Evolutionary conservation across 2,888 invertebrate genomes (phyloP).

Genomic region (Achlya flavicornis): DNA sequence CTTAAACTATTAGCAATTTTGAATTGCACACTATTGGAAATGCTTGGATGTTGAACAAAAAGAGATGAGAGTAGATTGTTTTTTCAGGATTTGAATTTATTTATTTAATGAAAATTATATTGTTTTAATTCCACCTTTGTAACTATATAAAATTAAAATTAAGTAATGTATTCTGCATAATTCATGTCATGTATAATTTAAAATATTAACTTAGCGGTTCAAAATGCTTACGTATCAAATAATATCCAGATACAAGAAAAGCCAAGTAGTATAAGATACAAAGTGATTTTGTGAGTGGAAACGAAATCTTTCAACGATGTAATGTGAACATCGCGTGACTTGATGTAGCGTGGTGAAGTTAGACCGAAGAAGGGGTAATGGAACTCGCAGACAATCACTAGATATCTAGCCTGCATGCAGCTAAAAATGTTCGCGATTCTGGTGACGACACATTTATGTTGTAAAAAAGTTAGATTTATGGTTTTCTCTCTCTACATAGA

Average conservation of each 20-base stretch:
- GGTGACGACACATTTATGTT: conserved; percentile 7
- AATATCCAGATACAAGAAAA: conserved; percentile 41
- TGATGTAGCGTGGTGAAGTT: conserved; percentile 52
- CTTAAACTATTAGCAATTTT: too few relatives aligned
- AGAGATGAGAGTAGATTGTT: too few relatives aligned
- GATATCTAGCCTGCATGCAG: conserved; percentile 37
- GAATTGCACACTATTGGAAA: too few relatives aligned
- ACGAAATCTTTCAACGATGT: conserved; percentile 72
- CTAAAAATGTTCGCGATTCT: conserved; percentile 13
- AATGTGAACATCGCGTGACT: conserved; percentile 78
- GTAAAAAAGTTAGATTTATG: background rate
- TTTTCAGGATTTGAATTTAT: too few relatives aligned
- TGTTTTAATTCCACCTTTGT: too few relatives aligned
- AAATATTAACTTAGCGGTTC: conserved; percentile 10
- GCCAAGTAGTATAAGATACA: conserved; percentile 63
- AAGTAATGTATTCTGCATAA: too few relatives aligned
- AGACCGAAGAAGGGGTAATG: conserved; percentile 57
- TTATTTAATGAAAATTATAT: too few relatives aligned
- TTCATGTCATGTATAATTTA: background rate
- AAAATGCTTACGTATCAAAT: conserved; percentile 24
- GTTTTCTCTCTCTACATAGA: conserved; percentile 16
- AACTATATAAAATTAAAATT: too few relatives aligned
- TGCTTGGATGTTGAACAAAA: too few relatives aligned
- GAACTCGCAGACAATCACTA: conserved; percentile 49
- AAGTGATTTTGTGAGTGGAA: conserved; percentile 80